Percentiles rank a stretch among this genome's conserved stretches.
These are phyloP conservation scores for Epizoanthus scotinus DNA, from an alignment of 92 coral and sea anemone genomes.

Conservation along the genomic window DNA sequence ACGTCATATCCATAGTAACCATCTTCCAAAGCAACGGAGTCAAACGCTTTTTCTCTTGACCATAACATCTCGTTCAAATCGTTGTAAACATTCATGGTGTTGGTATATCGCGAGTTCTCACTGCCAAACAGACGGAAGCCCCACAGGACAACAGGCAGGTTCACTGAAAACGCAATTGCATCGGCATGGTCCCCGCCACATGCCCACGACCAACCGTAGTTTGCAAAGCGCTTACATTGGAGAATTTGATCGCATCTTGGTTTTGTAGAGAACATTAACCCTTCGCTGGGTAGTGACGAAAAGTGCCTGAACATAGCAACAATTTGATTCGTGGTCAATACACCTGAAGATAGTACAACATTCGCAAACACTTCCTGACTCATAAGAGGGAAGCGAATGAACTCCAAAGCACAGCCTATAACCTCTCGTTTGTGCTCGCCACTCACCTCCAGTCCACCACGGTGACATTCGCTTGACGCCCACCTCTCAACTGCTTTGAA, in stretches of 20 bases:
- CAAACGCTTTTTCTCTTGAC: constrained; percentile 33
- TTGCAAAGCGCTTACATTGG: constrained; percentile 34
- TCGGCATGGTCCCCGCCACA: constrained; percentile 32
- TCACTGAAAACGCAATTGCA: constrained; percentile 31
- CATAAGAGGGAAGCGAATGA: constrained; percentile 24
- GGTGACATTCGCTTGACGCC: constrained; percentile 25
- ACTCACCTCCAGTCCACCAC: constrained; percentile 15
- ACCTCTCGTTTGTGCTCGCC: constrained; percentile 12
- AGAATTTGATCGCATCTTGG: constrained; percentile 35
- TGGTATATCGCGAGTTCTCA: constrained; percentile 29
- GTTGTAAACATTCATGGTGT: constrained; percentile 32
- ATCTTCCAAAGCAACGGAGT: constrained; percentile 35
- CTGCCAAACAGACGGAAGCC: constrained; percentile 42
- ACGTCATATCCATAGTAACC: constrained; percentile 42
- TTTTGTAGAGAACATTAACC: constrained; percentile 33
- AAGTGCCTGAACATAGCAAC: constrained; percentile 36
- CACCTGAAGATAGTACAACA: background rate
- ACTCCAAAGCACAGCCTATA: constrained; percentile 13
- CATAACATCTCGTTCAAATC: constrained; percentile 21
- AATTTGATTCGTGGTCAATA: constrained; percentile 27
- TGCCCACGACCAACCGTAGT: constrained; percentile 36
- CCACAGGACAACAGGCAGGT: constrained; percentile 25
- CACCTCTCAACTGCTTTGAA: constrained; percentile 28
- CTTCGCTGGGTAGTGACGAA: constrained; percentile 13
- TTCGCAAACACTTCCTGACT: constrained; percentile 25